Base-by-base conservation (phyloP, 2,888 invertebrate genomes). In the Invenusta paracnida region DNA sequence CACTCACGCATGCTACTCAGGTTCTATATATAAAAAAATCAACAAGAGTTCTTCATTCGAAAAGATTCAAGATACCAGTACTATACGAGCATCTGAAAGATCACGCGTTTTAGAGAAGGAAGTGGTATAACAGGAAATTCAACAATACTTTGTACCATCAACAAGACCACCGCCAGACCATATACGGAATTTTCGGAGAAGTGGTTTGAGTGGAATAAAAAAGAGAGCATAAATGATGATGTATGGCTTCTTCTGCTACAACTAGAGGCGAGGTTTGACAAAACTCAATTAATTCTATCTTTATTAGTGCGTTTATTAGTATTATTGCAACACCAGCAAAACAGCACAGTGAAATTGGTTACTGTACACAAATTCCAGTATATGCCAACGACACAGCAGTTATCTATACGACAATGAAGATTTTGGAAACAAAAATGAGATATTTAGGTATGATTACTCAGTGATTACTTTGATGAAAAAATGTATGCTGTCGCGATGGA, bases 341-440 rank as follows among this genome's bases (percentile, higher is more conserved):
- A n/a, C n/a, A n/a, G n/a, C n/a, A n/a, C n/a, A n/a, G n/a, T n/a
- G n/a, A n/a, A n/a, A n/a, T n/a, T n/a, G n/a, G n/a, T n/a, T n/a
- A n/a, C n/a, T n/a, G n/a, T n/a, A n/a, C n/a, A n/a, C n/a, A 48
- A 48, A 48, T 73, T 73, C 73, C 73, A 73, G 27, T 13, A 73
- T 73, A 2, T 73, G 11, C 27, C 27, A 48, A 73, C 73, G 73
- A 73, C 73, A 73, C 73, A 73, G 73, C 73, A 73, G 73, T 73
- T 73, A 23, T 13, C 73, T 73, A 73, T 23, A 73, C 73, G 73
- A 73, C 73, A 73, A 73, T 73, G 73, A 73, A 5, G 73, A 73
- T 73, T 73, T 73, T 73, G 27, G 73, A 73, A 73, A 73, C 73
- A 73, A 73, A n/a, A 73, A 73, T 73, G 73, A 73, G 73, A 73